These are phyloP conservation scores for Himalopsyche anomala DNA, from an alignment of 2,888 invertebrate species.

Conservation along the genomic window DNA sequence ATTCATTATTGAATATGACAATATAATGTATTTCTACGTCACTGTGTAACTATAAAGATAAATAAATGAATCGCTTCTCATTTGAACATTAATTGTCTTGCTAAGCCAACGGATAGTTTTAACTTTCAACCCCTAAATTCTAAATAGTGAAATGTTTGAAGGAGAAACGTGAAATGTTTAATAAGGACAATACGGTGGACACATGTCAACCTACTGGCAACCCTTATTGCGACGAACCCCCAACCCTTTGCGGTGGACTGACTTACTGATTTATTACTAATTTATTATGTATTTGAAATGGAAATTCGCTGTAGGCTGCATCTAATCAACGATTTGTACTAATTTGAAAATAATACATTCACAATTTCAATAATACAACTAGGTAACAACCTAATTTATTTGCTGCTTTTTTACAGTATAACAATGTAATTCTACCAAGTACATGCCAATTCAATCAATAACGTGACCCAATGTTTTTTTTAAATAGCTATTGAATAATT, in stretches of 20 bases:
- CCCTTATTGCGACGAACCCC: constrained; percentile 14
- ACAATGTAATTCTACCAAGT: too few relatives aligned
- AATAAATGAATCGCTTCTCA: constrained; percentile 56
- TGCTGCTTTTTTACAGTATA: too few relatives aligned
- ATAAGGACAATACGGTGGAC: constrained; percentile 57
- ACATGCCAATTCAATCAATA: too few relatives aligned
- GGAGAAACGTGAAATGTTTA: constrained; percentile 58
- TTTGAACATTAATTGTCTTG: constrained; percentile 56
- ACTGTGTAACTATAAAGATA: constrained; percentile 18
- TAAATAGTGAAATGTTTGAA: constrained; percentile 52
- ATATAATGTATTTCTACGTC: background rate
- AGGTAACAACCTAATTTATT: too few relatives aligned
- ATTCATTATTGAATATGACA: too few relatives aligned
- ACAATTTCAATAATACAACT: too few relatives aligned
- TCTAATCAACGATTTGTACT: background rate
- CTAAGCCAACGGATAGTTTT: constrained; percentile 42
- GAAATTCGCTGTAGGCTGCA: background rate
- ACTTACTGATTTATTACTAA: constrained; percentile 5
- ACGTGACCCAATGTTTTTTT: too few relatives aligned
- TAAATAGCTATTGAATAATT: too few relatives aligned
- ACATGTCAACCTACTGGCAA: constrained; percentile 50
- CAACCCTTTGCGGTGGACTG: background rate
- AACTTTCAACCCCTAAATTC: constrained; percentile 28
- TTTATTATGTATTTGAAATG: too few relatives aligned
- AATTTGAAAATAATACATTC: too few relatives aligned